phyloP scores from a whole-genome alignment of 2,888 invertebrate species.

The Esperia sulphurella region DNA sequence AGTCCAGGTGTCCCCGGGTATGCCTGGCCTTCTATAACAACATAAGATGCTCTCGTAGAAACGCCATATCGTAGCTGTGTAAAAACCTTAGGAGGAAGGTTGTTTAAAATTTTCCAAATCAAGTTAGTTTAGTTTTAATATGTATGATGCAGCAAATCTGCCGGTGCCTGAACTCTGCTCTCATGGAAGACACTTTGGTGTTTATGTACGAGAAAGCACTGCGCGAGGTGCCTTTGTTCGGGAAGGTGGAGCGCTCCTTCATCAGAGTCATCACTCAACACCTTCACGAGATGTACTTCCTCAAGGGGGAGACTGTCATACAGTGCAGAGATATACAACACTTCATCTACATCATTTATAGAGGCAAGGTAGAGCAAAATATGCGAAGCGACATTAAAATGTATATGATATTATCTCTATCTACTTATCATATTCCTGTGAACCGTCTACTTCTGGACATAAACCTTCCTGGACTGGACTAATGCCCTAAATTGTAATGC shows the following conservation, averaged over 20 bases:
- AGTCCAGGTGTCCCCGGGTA: no score
- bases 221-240: conserved; percentile 74
- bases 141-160: conserved; percentile 51
- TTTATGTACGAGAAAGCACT: conserved; percentile 74
- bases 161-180: conserved; percentile 67
- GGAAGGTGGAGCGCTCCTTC: conserved; percentile 73
- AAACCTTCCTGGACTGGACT: no score
- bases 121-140: not conserved
- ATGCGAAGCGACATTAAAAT: no score
- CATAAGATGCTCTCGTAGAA: no score
- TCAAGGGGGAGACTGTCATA: conserved; percentile 69
- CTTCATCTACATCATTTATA: conserved; percentile 71
- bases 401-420: no score
- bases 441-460: no score
- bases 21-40: no score
- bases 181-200: conserved; percentile 75
- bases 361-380: conserved; percentile 59
- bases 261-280: conserved; percentile 75
- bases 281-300: conserved; percentile 70
- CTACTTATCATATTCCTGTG: no score
- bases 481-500: no score
- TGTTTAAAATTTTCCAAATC: not conserved
- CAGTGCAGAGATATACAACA: conserved; percentile 69
- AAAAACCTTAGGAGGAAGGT: not conserved
- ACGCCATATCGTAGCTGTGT: no score